Base-by-base conservation (phyloP, 2,888 invertebrate species). In the Psylliodes chrysocephalus region DNA sequence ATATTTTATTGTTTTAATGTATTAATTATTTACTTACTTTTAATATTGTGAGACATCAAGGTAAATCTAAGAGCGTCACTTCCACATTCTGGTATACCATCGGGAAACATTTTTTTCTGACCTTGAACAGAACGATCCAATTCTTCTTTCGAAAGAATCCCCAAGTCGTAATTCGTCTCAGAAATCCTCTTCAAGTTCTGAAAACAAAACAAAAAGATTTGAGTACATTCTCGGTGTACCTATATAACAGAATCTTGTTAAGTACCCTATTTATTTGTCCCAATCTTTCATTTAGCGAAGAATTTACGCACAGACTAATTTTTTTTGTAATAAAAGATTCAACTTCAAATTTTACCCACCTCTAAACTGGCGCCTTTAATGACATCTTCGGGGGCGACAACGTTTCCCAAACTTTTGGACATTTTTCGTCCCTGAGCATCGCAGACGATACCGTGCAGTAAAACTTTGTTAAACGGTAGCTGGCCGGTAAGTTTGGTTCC, bases 381-480 rank as follows among this genome's bases (percentile, higher is more conserved):
- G 10, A 17, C 8, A 59, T 98, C 95, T 82, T 98, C 89, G 0
- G 99, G 99, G 83, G 98, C 96, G 71, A 99, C 93, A 2, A 98
- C 97, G 81, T 99, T 99, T 57, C 99, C 99, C 64, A 98, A 85
- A 0, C 97, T 98, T 82, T 99, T 99, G 72, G 96, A 97, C 99
- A 99, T 99, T 85, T 99, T 99, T 57, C 97, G 89, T 0, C 99
- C 99, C 80, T 98, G 96, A 0, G 98, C 95, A 83, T 99, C 99
- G 57, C 99, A 89, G 1, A 99, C 93, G 88, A 99, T 95, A 0
- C 98, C 96, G 83, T 99, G 99, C 10, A 99, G 86, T 78, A 95
- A 95, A 0, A 99, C 90, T 84, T 96, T 91, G 71, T 91, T 89
- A 83, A 99, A 99, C 0, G 99, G 99, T 47, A 98, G 84, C 81